Evolutionary conservation across 1,140 invertebrate genomes (phyloP).

Genomic region (Aphaenogaster ashmeadi): DNA sequence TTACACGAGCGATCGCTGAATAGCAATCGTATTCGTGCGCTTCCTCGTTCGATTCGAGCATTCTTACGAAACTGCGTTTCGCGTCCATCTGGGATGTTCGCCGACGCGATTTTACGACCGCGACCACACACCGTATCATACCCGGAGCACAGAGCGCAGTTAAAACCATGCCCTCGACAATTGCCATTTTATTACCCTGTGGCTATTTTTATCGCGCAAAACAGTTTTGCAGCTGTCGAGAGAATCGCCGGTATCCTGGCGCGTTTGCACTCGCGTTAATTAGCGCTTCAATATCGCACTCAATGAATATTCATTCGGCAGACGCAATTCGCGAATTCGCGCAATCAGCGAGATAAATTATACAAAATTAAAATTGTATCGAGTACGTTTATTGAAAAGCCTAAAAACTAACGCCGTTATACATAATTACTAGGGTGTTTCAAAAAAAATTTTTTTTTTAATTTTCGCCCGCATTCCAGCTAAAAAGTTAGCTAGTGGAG

Average conservation of each 20-base stretch:
- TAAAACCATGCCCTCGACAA: constrained; percentile 20
- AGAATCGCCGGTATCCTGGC: background rate
- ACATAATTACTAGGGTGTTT: background rate
- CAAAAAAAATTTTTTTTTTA: no score
- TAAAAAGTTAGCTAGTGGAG: no score
- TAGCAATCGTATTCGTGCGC: background rate
- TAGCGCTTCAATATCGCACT: background rate
- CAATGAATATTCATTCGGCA: constrained; percentile 27
- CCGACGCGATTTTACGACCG: background rate
- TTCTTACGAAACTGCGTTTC: constrained; percentile 18
- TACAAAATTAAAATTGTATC: background rate
- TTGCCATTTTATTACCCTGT: constrained; percentile 12
- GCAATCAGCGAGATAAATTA: background rate
- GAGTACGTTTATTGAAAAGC: background rate
- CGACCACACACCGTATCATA: background rate
- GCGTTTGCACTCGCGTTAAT: background rate
- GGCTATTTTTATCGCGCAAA: constrained; percentile 22
- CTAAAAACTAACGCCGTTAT: background rate
- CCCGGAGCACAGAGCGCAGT: background rate
- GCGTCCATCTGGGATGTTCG: background rate
- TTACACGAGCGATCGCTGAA: constrained; percentile 1
- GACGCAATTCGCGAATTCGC: background rate
- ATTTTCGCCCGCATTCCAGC: no score
- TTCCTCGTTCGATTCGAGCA: constrained; percentile 10
- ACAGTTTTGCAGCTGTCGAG: background rate